These are phyloP conservation scores for Bombus polaris DNA, from an alignment of 1,140 invertebrate species.

Conservation along the genomic window DNA sequence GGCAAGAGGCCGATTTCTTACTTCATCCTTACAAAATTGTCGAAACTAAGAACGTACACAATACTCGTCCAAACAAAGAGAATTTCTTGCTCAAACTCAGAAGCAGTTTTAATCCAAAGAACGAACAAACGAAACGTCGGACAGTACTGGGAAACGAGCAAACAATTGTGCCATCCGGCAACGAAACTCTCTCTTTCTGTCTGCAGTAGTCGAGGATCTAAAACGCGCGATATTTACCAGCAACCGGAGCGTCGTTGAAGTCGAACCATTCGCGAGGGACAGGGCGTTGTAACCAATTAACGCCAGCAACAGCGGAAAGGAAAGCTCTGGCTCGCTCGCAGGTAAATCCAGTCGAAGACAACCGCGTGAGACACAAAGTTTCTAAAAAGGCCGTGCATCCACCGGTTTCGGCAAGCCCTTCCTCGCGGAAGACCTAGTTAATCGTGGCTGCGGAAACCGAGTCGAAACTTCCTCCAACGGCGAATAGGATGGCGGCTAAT, in stretches of 20 bases:
- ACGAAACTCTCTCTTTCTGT: background rate
- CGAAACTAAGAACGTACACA: background rate
- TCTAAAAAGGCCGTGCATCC: constrained; percentile 10
- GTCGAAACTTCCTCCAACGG: constrained; percentile 13
- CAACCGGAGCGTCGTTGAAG: background rate
- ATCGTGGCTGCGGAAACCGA: constrained; percentile 15
- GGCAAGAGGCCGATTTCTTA: background rate
- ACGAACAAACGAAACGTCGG: background rate
- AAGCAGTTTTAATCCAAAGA: background rate
- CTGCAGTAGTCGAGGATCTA: no score
- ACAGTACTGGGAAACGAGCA: background rate
- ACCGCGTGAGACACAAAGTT: constrained; percentile 8
- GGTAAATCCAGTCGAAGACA: background rate
- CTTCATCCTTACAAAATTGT: background rate
- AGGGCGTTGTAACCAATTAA: background rate
- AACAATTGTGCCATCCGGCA: background rate
- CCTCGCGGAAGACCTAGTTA: constrained; percentile 25
- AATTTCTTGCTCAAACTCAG: background rate
- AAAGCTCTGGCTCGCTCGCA: background rate
- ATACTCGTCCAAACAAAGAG: background rate
- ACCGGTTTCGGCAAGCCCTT: background rate
- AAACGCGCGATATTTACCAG: background rate
- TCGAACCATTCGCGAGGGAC: background rate
- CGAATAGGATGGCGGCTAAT: constrained; percentile 30
- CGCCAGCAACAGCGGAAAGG: background rate